Percentiles rank a stretch among this genome's conserved stretches.
Conservation (phyloP, 2,113 vertebrate genomes). For the Sarotherodon lohbergeri region DNA sequence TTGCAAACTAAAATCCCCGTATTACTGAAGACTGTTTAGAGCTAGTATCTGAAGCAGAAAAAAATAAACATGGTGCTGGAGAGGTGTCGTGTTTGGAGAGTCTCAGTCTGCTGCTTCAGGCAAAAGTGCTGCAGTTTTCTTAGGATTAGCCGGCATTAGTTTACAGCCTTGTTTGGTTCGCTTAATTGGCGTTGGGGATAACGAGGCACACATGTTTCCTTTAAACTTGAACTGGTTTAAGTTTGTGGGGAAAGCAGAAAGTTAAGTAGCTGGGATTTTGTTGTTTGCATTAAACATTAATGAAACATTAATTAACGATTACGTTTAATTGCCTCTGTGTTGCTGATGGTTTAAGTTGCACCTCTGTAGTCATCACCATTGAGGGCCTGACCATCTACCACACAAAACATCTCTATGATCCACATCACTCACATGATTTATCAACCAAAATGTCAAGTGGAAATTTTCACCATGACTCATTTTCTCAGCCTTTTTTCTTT, state of each 20-base stretch:
- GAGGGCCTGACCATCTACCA: not conserved
- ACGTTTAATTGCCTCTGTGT: accelerated
- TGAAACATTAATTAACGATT: not conserved
- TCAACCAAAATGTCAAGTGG: not conserved
- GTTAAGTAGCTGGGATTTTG: not conserved
- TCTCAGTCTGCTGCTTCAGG: not conserved
- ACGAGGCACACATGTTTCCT: not conserved
- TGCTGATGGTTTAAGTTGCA: not conserved
- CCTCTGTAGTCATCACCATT: not conserved
- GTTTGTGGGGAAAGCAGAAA: not conserved
- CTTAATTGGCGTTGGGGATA: not conserved
- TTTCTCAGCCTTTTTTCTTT: not conserved
- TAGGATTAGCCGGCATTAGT: not conserved
- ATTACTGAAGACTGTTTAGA: not conserved
- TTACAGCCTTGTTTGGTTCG: not conserved
- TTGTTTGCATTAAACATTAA: not conserved
- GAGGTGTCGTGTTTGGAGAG: not conserved
- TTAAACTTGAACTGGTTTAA: not conserved
- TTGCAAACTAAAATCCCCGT: accelerated
- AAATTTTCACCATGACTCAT: not conserved
- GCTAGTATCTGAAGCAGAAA: not conserved
- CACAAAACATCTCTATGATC: not conserved
- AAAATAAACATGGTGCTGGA: not conserved
- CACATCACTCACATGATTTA: not conserved
- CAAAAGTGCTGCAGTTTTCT: not conserved